Conservation (phyloP, 2,113 vertebrate genomes). For the Panthera tigris region DNA sequence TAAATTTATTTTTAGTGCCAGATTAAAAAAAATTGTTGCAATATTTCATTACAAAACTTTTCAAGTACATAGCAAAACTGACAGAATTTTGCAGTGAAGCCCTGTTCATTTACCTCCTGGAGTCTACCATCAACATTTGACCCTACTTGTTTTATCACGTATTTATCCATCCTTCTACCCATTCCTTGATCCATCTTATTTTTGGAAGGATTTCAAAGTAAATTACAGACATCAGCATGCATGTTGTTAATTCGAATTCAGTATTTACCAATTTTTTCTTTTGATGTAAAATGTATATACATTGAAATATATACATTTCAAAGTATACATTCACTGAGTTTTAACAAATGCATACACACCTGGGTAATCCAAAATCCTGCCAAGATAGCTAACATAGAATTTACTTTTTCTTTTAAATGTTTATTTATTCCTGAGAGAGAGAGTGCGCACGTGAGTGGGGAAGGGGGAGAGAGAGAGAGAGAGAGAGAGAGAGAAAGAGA, state of each 20-base stretch:
- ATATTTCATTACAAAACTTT: conserved; percentile 18
- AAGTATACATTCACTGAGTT: background rate
- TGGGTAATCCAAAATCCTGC: conserved; percentile 14
- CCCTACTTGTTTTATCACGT: background rate
- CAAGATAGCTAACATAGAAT: background rate
- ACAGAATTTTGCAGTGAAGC: background rate
- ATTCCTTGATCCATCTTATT: background rate
- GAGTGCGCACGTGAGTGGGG: no score
- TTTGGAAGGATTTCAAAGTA: conserved; percentile 37
- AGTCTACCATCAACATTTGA: background rate
- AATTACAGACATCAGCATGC: background rate
- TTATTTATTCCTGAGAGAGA: background rate
- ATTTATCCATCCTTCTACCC: background rate
- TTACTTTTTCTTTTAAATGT: conserved; percentile 42
- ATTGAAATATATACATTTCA: background rate
- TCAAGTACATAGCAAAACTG: background rate
- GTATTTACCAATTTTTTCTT: conserved; percentile 28
- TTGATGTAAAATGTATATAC: background rate
- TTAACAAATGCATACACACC: background rate
- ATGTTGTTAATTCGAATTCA: background rate
- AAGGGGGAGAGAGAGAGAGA: no score
- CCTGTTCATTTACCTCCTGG: background rate
- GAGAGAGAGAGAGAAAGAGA: no score
- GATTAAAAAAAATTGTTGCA: background rate
- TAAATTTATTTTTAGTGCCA: conserved; percentile 22